Percentiles rank a stretch among this genome's conserved stretches.
Evolutionary conservation across 2,888 invertebrate species (phyloP).

Genomic region (Philereme vetulata): DNA sequence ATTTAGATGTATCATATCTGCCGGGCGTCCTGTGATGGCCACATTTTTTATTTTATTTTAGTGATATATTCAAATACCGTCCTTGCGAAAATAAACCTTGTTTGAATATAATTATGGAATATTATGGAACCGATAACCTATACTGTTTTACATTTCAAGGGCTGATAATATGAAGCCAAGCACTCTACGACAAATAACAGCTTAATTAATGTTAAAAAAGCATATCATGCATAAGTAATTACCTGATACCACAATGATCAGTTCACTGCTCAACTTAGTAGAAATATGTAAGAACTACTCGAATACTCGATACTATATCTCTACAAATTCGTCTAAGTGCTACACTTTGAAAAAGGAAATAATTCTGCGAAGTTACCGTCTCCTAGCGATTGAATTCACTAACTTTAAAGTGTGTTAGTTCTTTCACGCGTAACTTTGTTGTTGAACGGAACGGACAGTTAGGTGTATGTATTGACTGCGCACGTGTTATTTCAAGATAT

Average conservation of each 20-base stretch:
- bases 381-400: slow-evolving; percentile 73
- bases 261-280: background rate
- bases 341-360: slow-evolving; percentile 72
- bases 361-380: slow-evolving; percentile 71
- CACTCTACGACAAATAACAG: no score
- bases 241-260: background rate
- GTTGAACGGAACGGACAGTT: slow-evolving; percentile 62
- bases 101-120: no score
- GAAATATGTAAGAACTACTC: slow-evolving; percentile 1
- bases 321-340: slow-evolving; percentile 61
- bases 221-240: no score
- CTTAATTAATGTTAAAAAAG: no score
- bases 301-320: slow-evolving; percentile 20
- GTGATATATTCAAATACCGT: no score
- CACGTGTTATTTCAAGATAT: slow-evolving; percentile 46
- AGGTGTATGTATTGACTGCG: slow-evolving; percentile 60
- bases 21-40: no score
- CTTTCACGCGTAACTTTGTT: slow-evolving; percentile 67
- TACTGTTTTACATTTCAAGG: no score
- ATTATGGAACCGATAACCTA: no score
- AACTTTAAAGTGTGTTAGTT: slow-evolving; percentile 79
- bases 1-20: no score
- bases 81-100: no score
- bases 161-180: no score
- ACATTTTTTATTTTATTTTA: no score